Conservation (phyloP, 37 sponge, comb jelly and placozoan species). For the Haliclona indistincta region DNA sequence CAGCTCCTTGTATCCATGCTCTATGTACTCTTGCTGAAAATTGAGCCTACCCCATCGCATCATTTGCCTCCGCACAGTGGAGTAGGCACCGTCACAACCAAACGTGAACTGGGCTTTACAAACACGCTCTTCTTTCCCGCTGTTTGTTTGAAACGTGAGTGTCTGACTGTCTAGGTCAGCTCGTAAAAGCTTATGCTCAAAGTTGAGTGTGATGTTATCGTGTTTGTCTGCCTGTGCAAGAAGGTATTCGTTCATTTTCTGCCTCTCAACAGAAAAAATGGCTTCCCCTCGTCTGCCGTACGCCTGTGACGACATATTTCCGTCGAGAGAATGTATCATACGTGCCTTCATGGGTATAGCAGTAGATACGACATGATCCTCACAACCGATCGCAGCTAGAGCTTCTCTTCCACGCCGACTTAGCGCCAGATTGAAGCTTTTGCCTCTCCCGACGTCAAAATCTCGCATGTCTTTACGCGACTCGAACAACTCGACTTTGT, state of each 20-base stretch:
- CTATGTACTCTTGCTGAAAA: slow-evolving; percentile 80
- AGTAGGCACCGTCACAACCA: slow-evolving; percentile 88
- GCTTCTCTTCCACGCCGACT: slow-evolving; percentile 80
- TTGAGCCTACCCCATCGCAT: slow-evolving; percentile 70
- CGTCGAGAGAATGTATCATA: slow-evolving; percentile 80
- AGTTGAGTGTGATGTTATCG: slow-evolving; percentile 58
- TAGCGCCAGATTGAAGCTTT: slow-evolving; percentile 90
- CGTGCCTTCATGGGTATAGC: slow-evolving; percentile 86
- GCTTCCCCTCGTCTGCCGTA: slow-evolving; percentile 73
- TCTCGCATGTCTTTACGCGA: slow-evolving; percentile 49
- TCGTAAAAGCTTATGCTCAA: slow-evolving; percentile 60
- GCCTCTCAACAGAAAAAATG: slow-evolving; percentile 77
- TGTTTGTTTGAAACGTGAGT: slow-evolving; percentile 16
- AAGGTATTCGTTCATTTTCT: slow-evolving; percentile 72
- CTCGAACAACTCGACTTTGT: slow-evolving; percentile 80
- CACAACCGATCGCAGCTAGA: slow-evolving; percentile 63
- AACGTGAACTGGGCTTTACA: slow-evolving; percentile 62
- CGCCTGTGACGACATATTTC: slow-evolving; percentile 34
- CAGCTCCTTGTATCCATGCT: slow-evolving; percentile 90
- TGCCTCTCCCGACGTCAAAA: slow-evolving; percentile 38
- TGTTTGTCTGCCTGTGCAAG: slow-evolving; percentile 55
- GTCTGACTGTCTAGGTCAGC: slow-evolving; percentile 44
- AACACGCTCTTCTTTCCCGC: background rate
- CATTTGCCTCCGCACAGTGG: slow-evolving; percentile 77
- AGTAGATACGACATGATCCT: slow-evolving; percentile 49